Base-by-base conservation (phyloP, 1,140 invertebrate genomes). In the Leptinotarsa texana region DNA sequence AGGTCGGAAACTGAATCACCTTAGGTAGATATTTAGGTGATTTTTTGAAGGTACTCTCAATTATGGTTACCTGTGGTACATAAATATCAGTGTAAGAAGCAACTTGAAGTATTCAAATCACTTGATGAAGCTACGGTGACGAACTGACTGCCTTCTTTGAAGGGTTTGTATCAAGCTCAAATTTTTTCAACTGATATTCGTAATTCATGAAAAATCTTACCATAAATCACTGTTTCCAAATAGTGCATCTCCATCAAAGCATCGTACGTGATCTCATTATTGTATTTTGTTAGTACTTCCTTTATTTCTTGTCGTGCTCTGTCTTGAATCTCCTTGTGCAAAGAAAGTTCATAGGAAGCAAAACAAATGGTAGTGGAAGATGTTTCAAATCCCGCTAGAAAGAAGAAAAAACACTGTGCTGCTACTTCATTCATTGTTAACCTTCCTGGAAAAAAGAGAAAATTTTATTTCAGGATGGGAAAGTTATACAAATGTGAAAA, bases 361-460 rank as follows among this genome's bases (percentile, higher is more conserved):
- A 86, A 87, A 42, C 84, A 83, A 71, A 87, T 84, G 4, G 86
- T 84, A 4, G 84, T 85, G 0, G 87, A 87, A 11, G 85, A 87
- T 0, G 87, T 88, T 73, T 89, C 88, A 77, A 87, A 88, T 6
- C 88, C 88, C 49, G 88, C 90, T 18, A 89, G 51, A 82, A 88
- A 84, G 74, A 88, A 87, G 3, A 87, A 72, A 68, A 88, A 82
- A 67, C 82, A 75, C 77, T 88, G 85, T 18, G 85, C 85, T 13
- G 82, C 73, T 17, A 88, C 71, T 79, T 82, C 76, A 47, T 77
- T 73, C n/a, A 77, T 57, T 8, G 77, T 76, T 11, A 78, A 27
- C 48, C 51, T 68, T 49, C 67, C 61, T 51, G 22, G 15, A 15
- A 18, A 13, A 13, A 68, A 57, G 13, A 17, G 27, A 33, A 33